Evolutionary conservation across 1,140 invertebrate genomes (phyloP).

Genomic region (Galendromus occidentalis): DNA sequence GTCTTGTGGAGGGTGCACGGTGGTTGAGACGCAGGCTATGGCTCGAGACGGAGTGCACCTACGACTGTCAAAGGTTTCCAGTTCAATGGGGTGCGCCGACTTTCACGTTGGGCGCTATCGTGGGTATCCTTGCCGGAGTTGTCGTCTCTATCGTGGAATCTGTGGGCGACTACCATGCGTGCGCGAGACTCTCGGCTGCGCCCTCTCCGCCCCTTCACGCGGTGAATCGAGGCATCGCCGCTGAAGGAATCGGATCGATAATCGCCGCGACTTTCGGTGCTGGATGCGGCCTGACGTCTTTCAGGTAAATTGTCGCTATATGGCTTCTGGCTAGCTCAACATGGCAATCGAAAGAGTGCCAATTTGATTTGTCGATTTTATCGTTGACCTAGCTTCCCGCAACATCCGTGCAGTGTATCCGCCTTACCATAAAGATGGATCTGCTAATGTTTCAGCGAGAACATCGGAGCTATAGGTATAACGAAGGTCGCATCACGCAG

Average conservation of each 20-base stretch:
- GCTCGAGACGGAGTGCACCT: too few relatives aligned
- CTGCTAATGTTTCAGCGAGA: conserved; percentile 35
- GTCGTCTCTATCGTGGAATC: conserved; percentile 64
- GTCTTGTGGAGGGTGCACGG: too few relatives aligned
- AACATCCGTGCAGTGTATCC: neutral
- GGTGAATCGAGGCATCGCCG: conserved; percentile 61
- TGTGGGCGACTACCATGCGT: conserved; percentile 69
- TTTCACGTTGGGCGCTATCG: conserved; percentile 44
- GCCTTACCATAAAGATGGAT: neutral
- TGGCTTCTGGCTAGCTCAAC: neutral
- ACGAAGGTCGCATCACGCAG: conserved; percentile 60
- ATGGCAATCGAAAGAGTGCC: neutral
- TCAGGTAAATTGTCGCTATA: conserved; percentile 30
- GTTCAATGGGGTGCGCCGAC: conserved; percentile 69
- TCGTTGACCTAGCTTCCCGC: neutral
- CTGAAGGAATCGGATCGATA: conserved; percentile 60
- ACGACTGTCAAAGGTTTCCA: too few relatives aligned
- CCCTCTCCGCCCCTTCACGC: conserved; percentile 60
- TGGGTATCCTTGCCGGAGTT: conserved; percentile 63
- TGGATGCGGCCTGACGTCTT: conserved; percentile 66
- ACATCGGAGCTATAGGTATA: conserved; percentile 64
- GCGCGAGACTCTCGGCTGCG: conserved; percentile 55
- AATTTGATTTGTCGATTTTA: too few relatives aligned
- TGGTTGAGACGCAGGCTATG: too few relatives aligned
- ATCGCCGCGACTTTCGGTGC: conserved; percentile 58